Conservation (phyloP, 2,888 invertebrate species). For the Hypena proboscidalis region DNA sequence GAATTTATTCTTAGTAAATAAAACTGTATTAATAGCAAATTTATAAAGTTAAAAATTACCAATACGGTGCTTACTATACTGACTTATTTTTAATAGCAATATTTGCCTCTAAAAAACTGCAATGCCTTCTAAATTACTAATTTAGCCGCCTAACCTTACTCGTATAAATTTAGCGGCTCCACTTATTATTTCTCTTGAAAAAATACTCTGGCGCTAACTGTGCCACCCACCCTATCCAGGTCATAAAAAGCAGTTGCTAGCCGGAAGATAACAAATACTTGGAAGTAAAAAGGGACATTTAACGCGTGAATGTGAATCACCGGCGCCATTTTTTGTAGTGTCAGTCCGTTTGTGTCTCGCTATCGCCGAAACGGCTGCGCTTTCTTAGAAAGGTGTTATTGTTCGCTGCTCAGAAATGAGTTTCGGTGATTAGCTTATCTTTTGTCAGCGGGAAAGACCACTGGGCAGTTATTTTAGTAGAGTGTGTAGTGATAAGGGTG, state of each 20-base stretch:
- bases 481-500: too few species aligned
- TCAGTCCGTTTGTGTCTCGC: constrained; percentile 4
- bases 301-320: constrained; percentile 25
- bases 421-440: neutral
- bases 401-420: constrained; percentile 2
- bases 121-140: too few species aligned
- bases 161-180: too few species aligned
- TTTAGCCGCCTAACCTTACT: too few species aligned
- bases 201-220: constrained; percentile 3
- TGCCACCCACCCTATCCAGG: constrained; percentile 17
- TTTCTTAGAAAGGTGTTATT: constrained; percentile 12
- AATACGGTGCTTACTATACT: too few species aligned
- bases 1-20: too few species aligned
- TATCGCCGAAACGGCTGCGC: constrained; percentile 6
- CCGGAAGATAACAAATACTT: constrained; percentile 27
- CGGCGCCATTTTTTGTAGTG: constrained; percentile 14
- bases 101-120: too few species aligned
- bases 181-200: too few species aligned
- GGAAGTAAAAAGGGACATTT: constrained; percentile 26
- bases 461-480: too few species aligned
- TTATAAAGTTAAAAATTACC: too few species aligned
- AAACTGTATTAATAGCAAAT: too few species aligned
- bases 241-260: constrained; percentile 25
- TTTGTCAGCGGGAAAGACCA: neutral
- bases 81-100: too few species aligned